Evolutionary conservation across 2,797 vertebrate genomes (phyloP), one percentile per base, ranked within the genome.

Genomic region (Hypotaenidia philippensis): DNA sequence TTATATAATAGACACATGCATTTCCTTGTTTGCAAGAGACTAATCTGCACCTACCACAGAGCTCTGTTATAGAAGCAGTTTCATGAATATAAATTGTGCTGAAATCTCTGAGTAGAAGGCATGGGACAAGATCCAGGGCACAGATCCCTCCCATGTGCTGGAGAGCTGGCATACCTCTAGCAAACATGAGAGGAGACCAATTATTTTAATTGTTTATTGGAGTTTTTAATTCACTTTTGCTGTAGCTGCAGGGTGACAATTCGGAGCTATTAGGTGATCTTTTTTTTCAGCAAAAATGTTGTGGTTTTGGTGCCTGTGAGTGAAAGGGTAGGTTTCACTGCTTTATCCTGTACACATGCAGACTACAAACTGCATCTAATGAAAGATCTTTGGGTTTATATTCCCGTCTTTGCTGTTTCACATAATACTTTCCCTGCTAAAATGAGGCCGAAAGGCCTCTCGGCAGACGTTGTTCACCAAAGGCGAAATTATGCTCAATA

Each of bases 141-240:
- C 81, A 85, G 78, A 83, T 83, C 44, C 57, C 79, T 76, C n/a
- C 72, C 34, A 18, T 72, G 60, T 69, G 85, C 77, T 2, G 12
- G 84, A 88, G 91, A 92, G 86, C 71, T 88, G 85, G 84, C 87
- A 69, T 83, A 74, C 49, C 56, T 91, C 44, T 90, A 87, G 89
- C 87, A 92, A 85, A 83, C 75, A 90, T 64, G 34, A 94, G 89
- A 76, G 89, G 85, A 84, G 68, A 89, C 79, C 65, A 80, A 90
- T 88, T 91, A 91, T 91, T 93, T 75, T 85, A 95, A 96, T 93
- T 86, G 72, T 94, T 91, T 75, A 40, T 40, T 94, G 60, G 49
- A 82, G 31, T 83, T 86, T 84, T 85, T 44, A 74, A 91, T 65
- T 75, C 66, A 65, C 44, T 86, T 94, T 77, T 90, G 70, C 80